Base-by-base conservation (phyloP, 2,888 invertebrate species). In the Drosophila fungiperda region DNA sequence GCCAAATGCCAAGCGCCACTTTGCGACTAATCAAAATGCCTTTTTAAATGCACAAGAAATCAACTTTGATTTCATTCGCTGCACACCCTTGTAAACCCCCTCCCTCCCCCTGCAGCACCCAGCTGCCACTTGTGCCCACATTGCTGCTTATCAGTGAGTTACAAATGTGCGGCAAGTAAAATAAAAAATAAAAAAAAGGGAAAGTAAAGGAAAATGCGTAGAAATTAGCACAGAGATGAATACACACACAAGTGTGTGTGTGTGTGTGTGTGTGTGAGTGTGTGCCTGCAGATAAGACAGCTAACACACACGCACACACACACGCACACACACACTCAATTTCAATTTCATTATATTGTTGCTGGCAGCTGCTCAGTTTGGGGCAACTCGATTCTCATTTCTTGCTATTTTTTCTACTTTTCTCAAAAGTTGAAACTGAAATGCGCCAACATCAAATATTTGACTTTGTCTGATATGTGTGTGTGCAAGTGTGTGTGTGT, bases 341-440 rank as follows among this genome's bases (percentile, higher is more conserved):
- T 88, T 87, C 88, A 88, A 89, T 87, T 87, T 87, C 86, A 88
- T 87, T 88, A 87, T 75, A 76, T 83, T 89, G 85, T 82, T 85
- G 82, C 65, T 57, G 72, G 75, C 64, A 68, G 68, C 66, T 66
- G 52, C 61, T 61, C 55, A 58, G 57, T 66, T 64, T 60, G 64
- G 58, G 66, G 53, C 80, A 62, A 64, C 52, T 67, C 45, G 68
- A 79, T 54, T 66, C 70, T 64, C 35, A 35, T 38, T 64, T 57
- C 15, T 3, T 15, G 35, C n/a, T 9, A 6, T 55, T 57, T 57
- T 42, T 15, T 65, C 8, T 38, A 38, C 40, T 62, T 71, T 73
- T 87, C 78, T 68, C 59, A 72, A 80, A 86, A 89, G 76, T 78
- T 82, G 68, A 89, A 87, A 87, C 68, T 80, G 83, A 87, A 85